A percentile compares a stretch with the other conserved stretches of the same genome.
Conservation (phyloP, 2,888 invertebrate genomes). For the Dermolepida albohirtum region DNA sequence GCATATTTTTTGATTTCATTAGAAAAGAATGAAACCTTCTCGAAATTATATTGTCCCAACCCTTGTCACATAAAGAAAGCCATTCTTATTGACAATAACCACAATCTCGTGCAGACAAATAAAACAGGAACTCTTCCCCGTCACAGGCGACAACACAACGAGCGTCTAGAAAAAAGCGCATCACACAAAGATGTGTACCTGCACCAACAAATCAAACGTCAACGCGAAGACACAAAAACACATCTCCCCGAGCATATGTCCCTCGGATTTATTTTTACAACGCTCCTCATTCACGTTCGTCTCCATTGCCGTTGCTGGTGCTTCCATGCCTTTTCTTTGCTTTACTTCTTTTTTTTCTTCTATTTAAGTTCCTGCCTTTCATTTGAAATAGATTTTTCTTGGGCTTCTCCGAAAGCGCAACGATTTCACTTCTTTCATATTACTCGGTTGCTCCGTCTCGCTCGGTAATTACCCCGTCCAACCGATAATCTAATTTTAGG, state of each 20-base stretch:
- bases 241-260: conserved; percentile 29
- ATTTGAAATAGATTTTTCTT: conserved; percentile 10
- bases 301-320: neutral
- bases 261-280: conserved; percentile 33
- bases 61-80: conserved; percentile 9
- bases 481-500: conserved; percentile 27
- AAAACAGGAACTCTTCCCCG: conserved; percentile 11
- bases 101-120: conserved; percentile 13
- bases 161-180: conserved; percentile 10
- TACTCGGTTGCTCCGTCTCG: neutral
- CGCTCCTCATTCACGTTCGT: conserved; percentile 2
- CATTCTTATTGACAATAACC: conserved; percentile 30
- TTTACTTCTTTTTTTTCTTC: neutral
- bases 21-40: neutral
- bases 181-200: conserved; percentile 28
- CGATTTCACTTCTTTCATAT: too few relatives aligned
- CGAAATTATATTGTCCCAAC: neutral
- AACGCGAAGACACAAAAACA: conserved; percentile 28
- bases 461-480: conserved; percentile 15
- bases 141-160: too few relatives aligned
- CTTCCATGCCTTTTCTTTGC: conserved; percentile 1
- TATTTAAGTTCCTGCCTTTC: conserved; percentile 7
- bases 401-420: too few relatives aligned
- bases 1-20: neutral
- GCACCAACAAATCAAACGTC: conserved; percentile 40